Evolutionary conservation across 2,797 vertebrate genomes (phyloP), one percentile per base, ranked within the genome.

Genomic region (Chromis chromis): DNA sequence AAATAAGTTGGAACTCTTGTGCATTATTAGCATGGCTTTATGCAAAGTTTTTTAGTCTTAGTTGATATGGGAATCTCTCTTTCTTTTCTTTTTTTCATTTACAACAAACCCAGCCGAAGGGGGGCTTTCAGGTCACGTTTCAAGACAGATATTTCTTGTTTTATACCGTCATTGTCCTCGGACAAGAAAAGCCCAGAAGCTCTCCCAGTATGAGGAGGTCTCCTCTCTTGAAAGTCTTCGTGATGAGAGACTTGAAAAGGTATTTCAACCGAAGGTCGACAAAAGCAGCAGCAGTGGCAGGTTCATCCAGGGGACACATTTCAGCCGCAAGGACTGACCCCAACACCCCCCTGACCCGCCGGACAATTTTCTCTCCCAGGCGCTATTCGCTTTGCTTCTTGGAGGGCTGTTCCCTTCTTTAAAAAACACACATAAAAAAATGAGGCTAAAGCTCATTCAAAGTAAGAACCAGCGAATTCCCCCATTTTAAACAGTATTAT

Each of bases 291-390:
- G 95, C 93, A 93, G 95, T 91, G 96, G 94, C 95, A 97, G 97
- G 98, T 99, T 99, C 98, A 99, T 92, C 94, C 94, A 96, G 96
- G 96, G 98, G 98, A 97, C 98, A 99, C 95, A 95, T 98, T 98
- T 96, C 96, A 98, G 97, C 96, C 95, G 90, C 95, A 89, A 97
- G 96, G 95, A 95, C 94, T 99, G 98, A 99, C 98, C 98, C 96
- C 96, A 94, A 93, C 85, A 97, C 97, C 96, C 33, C 33, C 96
- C 95, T 99, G 97, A 99, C 98, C 98, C 95, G 94, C 95, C 94
- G 96, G 96, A 97, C 96, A 95, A 95, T 96, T 94, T 94, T 94
- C 92, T 94, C 91, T 91, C 92, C 90, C 91, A 96, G 94, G 95
- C 92, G 94, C 90, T 86, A 81, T 88, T 91, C 91, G 91, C 93